Evolutionary conservation across 2,113 vertebrate genomes (phyloP), one percentile per base, ranked within the genome.

Genomic region (Ictidomys tridecemlineatus): DNA sequence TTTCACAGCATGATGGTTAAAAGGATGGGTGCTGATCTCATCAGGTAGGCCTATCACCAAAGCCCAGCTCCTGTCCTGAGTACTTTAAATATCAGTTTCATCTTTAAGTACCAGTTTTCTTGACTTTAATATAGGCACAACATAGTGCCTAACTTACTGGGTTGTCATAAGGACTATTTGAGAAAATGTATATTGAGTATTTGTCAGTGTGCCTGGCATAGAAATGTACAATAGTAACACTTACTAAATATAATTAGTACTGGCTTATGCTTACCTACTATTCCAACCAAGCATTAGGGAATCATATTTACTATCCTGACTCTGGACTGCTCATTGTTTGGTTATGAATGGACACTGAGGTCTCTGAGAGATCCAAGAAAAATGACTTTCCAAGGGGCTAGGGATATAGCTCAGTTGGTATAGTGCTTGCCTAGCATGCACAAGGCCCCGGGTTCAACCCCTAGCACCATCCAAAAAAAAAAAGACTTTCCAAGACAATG

Each of bases 191-290:
- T 51, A 32, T 61, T 3, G 42, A 87, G 53, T 93, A 56, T 48
- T 77, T 69, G 32, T 45, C 16, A 61, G 22, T 32, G 1, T 89
- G 32, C 51, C 69, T 86, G n/a, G 53, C 45, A 39, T 53, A 65
- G 51, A 76, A 79, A 30, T 20, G 51, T 65, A 34, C 10, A 45
- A 30, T 30, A 45, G 51, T 96, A 70, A 67, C 65, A 84, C 20
- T 22, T 80, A 26, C 28, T 91, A 87, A 85, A 70, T 80, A 85
- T 79, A 82, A 78, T 39, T 89, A 72, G 85, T 82, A 82, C 67
- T 26, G 13, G 72, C 53, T 90, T 77, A 30, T 61, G 30, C 80
- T 94, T 90, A 79, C 78, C 91, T 80, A 32, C 51, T 85, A 77
- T 42, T 22, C 48, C n/a, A 85, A 8, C 56, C 61, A 22, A 77